Base-by-base conservation (phyloP, 2,888 invertebrate genomes). In the Cephonodes hylas region DNA sequence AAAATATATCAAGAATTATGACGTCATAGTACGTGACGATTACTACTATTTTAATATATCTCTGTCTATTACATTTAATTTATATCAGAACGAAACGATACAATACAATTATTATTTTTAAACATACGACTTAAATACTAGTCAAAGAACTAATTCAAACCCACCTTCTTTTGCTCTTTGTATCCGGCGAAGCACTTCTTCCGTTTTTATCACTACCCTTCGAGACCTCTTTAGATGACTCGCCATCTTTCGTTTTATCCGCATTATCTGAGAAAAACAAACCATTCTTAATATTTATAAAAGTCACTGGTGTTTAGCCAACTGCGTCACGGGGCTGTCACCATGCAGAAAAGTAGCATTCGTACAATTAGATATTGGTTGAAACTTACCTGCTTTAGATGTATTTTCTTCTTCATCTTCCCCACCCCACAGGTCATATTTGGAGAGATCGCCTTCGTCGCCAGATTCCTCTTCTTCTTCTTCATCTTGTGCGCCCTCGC, bases 351-450 rank as follows among this genome's bases (percentile, higher is more conserved):
- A n/a, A n/a, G n/a, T n/a, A n/a, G n/a, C n/a, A n/a, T n/a, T n/a
- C n/a, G n/a, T n/a, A n/a, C n/a, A n/a, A n/a, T n/a, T n/a, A n/a
- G n/a, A n/a, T n/a, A n/a, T 45, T 25, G 63, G 62, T 62, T 65
- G 59, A 63, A 68, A 65, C 70, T 69, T 66, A 85, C 87, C 88
- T 66, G 77, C 64, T 78, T 88, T 88, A 1, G 85, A 81, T 23
- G 86, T 73, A 64, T 81, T 81, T 58, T 81, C 84, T 67, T 92
- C 85, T 63, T 93, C 94, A 53, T 93, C 94, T 64, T 95, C 95
- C 68, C 93, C 94, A 64, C 95, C 96, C 95, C 96, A 96, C 46
- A 96, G 88, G 79, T 96, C 96, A 82, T 96, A 97, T 81, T 96
- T 96, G 23, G 96, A 95, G 57, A 96, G 90, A 83, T 96, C 96